A percentile compares a stretch with the other conserved stretches of the same genome.
These are phyloP conservation scores for Prionailurus viverrinus DNA, from an alignment of 2,113 vertebrate species.

Conservation along the genomic window DNA sequence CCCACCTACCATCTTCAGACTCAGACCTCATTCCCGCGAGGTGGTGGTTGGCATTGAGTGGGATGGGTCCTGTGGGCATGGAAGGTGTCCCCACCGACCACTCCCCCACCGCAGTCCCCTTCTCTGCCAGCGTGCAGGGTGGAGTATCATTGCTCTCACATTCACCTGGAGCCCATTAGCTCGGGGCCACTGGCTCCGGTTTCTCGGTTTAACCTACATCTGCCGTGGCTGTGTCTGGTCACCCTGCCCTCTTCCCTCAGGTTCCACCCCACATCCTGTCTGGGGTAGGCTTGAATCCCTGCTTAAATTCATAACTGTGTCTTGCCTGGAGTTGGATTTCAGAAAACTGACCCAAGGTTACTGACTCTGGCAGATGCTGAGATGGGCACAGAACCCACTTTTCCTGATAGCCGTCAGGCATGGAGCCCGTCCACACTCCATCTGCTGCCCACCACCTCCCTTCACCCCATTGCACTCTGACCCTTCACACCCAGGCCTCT, in stretches of 20 bases:
- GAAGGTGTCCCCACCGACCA: neutral
- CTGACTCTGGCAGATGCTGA: neutral
- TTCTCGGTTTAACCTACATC: neutral
- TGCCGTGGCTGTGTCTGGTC: neutral
- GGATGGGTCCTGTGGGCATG: neutral
- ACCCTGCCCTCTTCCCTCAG: neutral
- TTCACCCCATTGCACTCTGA: neutral
- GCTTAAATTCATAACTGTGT: neutral
- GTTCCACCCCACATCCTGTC: neutral
- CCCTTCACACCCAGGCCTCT: neutral
- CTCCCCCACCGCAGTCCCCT: neutral
- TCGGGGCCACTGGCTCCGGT: neutral
- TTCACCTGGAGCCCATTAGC: neutral
- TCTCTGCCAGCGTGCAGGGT: neutral
- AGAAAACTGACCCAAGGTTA: neutral
- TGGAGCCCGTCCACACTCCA: neutral
- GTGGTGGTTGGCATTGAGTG: neutral
- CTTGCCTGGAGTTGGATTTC: neutral
- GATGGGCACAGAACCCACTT: neutral
- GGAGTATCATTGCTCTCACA: neutral
- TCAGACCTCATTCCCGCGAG: neutral
- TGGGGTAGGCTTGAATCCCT: neutral
- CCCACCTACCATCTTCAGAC: neutral
- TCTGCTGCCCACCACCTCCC: neutral
- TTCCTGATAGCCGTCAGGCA: neutral